phyloP scores from a whole-genome alignment of 2,888 invertebrate species.

The Eristalis arbustorum region DNA sequence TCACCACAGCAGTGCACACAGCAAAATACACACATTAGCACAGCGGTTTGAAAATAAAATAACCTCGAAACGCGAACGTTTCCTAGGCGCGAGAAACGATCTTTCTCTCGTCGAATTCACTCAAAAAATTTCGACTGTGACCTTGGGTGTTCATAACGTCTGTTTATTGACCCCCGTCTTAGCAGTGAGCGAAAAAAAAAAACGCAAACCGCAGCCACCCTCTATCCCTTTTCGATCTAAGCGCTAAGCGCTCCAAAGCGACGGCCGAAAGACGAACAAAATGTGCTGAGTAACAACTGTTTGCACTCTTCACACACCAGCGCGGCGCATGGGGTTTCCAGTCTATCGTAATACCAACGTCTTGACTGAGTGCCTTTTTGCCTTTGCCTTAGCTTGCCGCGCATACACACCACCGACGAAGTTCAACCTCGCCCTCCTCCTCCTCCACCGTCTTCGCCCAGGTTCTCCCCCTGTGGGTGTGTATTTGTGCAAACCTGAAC shows the following conservation, averaged over 20 bases:
- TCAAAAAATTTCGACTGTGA: conserved; percentile 12
- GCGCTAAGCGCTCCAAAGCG: background rate
- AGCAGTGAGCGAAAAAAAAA: conserved; percentile 14
- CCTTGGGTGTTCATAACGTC: conserved; percentile 54
- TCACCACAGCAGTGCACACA: background rate
- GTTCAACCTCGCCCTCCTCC: background rate
- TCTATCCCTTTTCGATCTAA: background rate
- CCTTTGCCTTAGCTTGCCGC: background rate
- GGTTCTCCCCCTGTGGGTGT: background rate
- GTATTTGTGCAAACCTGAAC: conserved; percentile 4
- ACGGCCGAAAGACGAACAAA: background rate
- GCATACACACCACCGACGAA: background rate
- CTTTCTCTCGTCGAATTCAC: background rate
- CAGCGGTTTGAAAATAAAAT: background rate
- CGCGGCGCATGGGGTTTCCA: conserved; percentile 12
- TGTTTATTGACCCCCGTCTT: conserved; percentile 65
- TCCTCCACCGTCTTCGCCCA: background rate
- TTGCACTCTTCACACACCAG: conserved; percentile 13
- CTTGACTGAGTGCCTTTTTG: conserved; percentile 15
- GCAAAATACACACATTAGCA: background rate
- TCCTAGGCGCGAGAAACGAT: background rate
- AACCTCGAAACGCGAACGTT: background rate
- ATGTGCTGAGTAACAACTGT: conserved; percentile 5
- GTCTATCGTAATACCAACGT: conserved; percentile 18
- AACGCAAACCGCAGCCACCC: background rate